phyloP scores from a whole-genome alignment of 2,888 invertebrate genomes.

The Drosophila borealis region DNA sequence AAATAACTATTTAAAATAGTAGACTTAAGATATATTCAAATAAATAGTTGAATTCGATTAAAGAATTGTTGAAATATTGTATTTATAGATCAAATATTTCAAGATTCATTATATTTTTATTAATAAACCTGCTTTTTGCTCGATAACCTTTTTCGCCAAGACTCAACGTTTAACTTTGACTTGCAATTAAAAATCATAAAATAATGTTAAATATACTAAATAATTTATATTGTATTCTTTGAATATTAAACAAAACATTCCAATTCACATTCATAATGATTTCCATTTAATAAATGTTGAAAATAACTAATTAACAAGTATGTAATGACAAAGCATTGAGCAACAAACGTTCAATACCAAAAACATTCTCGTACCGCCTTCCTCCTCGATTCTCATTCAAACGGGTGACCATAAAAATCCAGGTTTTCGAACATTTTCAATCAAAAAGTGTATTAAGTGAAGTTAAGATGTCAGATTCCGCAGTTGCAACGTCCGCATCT shows the following conservation, averaged over 20 bases:
- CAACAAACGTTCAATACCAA: slow-evolving; percentile 15
- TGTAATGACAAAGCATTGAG: slow-evolving; percentile 9
- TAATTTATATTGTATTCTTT: not conserved
- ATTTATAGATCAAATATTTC: not conserved
- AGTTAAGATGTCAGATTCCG: no score
- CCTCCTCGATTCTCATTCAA: slow-evolving; percentile 41
- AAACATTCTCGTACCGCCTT: slow-evolving; percentile 10
- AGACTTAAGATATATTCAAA: not conserved
- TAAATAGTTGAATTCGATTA: not conserved
- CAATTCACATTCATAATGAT: no score
- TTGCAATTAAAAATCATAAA: not conserved
- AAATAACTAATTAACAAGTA: slow-evolving; percentile 13
- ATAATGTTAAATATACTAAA: not conserved
- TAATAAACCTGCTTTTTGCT: slow-evolving; percentile 9
- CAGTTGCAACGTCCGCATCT: no score
- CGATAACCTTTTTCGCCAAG: slow-evolving; percentile 1
- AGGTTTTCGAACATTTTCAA: not conserved
- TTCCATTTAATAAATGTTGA: no score
- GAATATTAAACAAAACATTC: slow-evolving; percentile 16
- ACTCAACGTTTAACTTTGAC: slow-evolving; percentile 2
- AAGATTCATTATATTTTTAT: slow-evolving; percentile 5
- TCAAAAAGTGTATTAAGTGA: slow-evolving; percentile 6
- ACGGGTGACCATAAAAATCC: slow-evolving; percentile 13
- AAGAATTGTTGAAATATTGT: slow-evolving; percentile 12
- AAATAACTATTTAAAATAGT: slow-evolving; percentile 5